phyloP scores from a whole-genome alignment of 2,113 vertebrate genomes.

The Plotosus lineatus region DNA sequence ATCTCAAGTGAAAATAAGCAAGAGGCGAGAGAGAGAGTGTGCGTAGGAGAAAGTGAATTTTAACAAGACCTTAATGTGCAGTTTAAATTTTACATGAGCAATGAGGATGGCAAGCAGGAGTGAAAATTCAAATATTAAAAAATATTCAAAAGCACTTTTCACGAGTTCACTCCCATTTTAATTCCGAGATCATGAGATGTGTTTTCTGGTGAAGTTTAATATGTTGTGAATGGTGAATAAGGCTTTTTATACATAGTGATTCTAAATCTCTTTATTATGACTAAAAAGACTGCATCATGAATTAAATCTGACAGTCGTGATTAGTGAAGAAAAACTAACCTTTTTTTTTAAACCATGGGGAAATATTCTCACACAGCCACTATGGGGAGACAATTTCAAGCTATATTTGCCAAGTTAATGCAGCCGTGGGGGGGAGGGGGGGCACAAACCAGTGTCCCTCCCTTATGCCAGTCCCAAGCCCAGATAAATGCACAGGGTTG shows the following conservation, averaged over 20 bases:
- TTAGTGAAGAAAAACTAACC: neutral
- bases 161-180: neutral
- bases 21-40: neutral
- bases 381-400: too few relatives aligned
- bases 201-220: neutral
- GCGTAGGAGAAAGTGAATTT: constrained; percentile 15
- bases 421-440: too few relatives aligned
- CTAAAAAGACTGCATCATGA: neutral
- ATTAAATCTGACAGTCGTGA: neutral
- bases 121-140: neutral
- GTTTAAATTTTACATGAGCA: constrained; percentile 20
- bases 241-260: neutral
- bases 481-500: too few relatives aligned
- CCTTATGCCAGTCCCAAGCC: too few relatives aligned
- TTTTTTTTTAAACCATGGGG: too few relatives aligned
- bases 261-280: neutral
- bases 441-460: too few relatives aligned
- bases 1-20: constrained; percentile 6
- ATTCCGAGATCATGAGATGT: neutral
- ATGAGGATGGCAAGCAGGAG: neutral
- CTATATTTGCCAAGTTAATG: too few relatives aligned
- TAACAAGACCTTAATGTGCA: constrained; percentile 17
- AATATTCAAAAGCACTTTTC: neutral
- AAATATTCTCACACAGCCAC: too few relatives aligned
- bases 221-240: too few relatives aligned